Conservation (phyloP, 2,888 invertebrate genomes). For the Rhaphigaster nebulosa region DNA sequence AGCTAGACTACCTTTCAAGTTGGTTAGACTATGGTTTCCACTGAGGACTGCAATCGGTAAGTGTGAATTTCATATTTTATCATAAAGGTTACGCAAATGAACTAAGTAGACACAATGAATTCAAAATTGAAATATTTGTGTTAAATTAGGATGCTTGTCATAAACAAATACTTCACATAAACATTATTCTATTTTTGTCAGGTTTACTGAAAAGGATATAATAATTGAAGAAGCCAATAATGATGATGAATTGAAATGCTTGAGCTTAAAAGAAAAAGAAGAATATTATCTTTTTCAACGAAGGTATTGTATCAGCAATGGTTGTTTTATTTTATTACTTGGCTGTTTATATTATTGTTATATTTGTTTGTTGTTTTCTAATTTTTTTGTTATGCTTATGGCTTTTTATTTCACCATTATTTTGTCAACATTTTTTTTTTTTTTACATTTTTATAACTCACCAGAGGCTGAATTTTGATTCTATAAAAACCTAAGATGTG, state of each 20-base stretch:
- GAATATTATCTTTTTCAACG: conserved; percentile 8
- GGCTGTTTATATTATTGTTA: neutral
- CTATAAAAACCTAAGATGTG: no score
- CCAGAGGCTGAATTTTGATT: no score
- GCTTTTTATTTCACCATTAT: neutral
- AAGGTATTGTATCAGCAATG: neutral
- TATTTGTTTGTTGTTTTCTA: neutral
- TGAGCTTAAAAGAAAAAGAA: conserved; percentile 16
- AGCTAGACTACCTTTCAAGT: neutral
- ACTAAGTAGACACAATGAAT: neutral
- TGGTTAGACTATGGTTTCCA: conserved; percentile 8
- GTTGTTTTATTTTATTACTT: neutral
- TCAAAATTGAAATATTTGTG: neutral
- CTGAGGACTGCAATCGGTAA: neutral
- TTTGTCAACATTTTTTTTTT: no score
- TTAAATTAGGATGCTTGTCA: neutral
- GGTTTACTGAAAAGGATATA: neutral
- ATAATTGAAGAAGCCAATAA: conserved; percentile 21
- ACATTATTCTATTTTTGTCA: neutral
- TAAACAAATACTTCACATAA: neutral
- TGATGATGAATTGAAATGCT: conserved; percentile 37
- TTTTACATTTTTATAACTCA: no score
- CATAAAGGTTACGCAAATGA: neutral
- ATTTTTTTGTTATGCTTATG: neutral
- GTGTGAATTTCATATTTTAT: neutral